Evolutionary conservation across 1,140 invertebrate species (phyloP).

Genomic region (Venustaconcha ellipsiformis): DNA sequence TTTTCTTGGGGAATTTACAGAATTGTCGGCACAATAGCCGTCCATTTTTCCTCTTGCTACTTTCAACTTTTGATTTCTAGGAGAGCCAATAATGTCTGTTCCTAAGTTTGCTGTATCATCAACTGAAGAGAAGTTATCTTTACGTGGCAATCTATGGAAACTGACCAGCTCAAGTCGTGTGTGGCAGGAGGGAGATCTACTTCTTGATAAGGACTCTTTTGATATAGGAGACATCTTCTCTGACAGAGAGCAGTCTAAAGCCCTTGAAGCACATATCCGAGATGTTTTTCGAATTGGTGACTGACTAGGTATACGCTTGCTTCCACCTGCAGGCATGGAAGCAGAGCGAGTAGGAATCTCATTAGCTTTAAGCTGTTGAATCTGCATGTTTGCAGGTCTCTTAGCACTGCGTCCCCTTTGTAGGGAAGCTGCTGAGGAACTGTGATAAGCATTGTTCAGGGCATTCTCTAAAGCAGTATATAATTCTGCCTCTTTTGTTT

Average conservation of each 20-base stretch:
- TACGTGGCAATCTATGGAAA: slow-evolving; percentile 66
- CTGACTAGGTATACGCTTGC: slow-evolving; percentile 16
- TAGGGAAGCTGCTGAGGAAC: slow-evolving; percentile 14
- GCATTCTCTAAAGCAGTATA: slow-evolving; percentile 37
- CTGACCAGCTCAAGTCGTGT: slow-evolving; percentile 66
- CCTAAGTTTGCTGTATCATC: slow-evolving; percentile 70
- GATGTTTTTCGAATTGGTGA: slow-evolving; percentile 29
- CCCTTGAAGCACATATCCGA: neutral
- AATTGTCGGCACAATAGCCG: no score
- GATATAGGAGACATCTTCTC: slow-evolving; percentile 21
- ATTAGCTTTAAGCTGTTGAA: slow-evolving; percentile 46
- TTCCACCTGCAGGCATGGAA: slow-evolving; percentile 8
- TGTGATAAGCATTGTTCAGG: slow-evolving; percentile 8
- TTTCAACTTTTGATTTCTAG: no score
- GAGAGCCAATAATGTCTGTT: slow-evolving; percentile 42
- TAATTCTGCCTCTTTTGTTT: slow-evolving; percentile 45
- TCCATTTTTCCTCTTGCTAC: no score
- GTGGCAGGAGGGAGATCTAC: slow-evolving; percentile 51
- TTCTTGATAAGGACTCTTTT: slow-evolving; percentile 24
- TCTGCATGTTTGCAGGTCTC: slow-evolving; percentile 42
- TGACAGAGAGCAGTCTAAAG: slow-evolving; percentile 19
- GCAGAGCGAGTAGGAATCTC: slow-evolving; percentile 28
- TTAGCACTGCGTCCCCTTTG: slow-evolving; percentile 37
- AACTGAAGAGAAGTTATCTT: slow-evolving; percentile 68
- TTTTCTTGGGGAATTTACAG: no score